Percentiles rank a stretch among this genome's conserved stretches.
These are phyloP conservation scores for Regulus satrapa DNA, from an alignment of 2,113 vertebrate species.

Conservation along the genomic window DNA sequence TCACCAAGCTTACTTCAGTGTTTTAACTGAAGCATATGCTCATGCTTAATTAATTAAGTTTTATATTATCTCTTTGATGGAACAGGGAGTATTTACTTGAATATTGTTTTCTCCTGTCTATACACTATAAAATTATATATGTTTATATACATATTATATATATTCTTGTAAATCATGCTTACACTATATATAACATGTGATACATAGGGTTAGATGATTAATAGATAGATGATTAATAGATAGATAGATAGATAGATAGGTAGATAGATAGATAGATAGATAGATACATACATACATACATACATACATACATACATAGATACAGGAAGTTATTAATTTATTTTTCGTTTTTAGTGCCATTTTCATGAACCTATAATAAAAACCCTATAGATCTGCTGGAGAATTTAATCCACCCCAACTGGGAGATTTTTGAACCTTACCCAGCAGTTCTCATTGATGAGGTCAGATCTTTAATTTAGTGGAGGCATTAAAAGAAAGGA, in stretches of 20 bases:
- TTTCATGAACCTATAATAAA: not conserved
- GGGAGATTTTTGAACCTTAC: not conserved
- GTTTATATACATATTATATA: not conserved
- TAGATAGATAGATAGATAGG: not conserved
- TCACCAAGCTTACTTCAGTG: not conserved
- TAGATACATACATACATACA: not conserved
- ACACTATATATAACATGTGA: not conserved
- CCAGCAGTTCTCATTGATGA: not conserved
- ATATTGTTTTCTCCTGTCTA: not conserved
- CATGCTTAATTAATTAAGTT: not conserved
- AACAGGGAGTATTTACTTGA: not conserved
- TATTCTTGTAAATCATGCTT: not conserved
- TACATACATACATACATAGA: not conserved
- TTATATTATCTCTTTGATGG: not conserved
- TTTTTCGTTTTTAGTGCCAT: not conserved
- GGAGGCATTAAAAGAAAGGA: not conserved
- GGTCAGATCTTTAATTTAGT: not conserved
- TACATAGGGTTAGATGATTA: too few species aligned
- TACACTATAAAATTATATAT: not conserved
- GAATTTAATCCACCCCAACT: not conserved
- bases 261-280: not conserved
- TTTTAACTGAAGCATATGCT: not conserved
- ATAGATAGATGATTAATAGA: not conserved
- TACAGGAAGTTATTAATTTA: not conserved
- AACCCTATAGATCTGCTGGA: not conserved